Base-by-base conservation (phyloP, 2,113 vertebrate genomes). In the Pholis gunnellus region DNA sequence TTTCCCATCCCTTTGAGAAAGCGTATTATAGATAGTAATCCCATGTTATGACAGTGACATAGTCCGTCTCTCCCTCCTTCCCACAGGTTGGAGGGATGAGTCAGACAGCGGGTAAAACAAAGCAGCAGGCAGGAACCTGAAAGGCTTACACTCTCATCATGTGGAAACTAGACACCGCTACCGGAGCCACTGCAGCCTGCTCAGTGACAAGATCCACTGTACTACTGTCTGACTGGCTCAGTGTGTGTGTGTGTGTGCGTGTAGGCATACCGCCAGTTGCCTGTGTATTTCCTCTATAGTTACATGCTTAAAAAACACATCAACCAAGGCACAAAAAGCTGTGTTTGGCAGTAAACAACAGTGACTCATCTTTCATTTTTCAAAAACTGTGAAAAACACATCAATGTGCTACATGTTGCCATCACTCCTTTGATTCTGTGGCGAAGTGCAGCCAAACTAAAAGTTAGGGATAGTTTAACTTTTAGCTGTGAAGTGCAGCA, bases 31-130 rank as follows among this genome's bases (percentile, higher is more conserved):
- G 75, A 77, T 72, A 81, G 73, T 93, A 93, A 93, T 90, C 88
- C 87, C 40, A 9, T 91, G 88, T 92, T 93, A 88, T 92, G 91
- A 93, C 88, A 93, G 87, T 82, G 87, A 85, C 88, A 77, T 10
- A 83, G 89, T 83, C 74, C 79, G 44, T 78, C 66, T 56, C 82
- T 84, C 75, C 68, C 80, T 89, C 85, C 90, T 91, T 92, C 92
- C 91, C 91, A 93, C 91, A 93, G 91, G 87, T 91, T 86, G 92
- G 85, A 91, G 89, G 92, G 91, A 88, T 91, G 91, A 90, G 86
- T 91, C 90, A 92, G 86, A 87, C 81, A 5, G 73, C 0, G 48
- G 79, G 73, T 85, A 84, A 89, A 91, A 92, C 91, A 90, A 90
- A 91, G 88, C 59, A 83, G 88, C 91, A 91, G 82, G 91, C 88